These are phyloP conservation scores for Styela plicata DNA, from an alignment of 23 tunicate species.

Conservation along the genomic window DNA sequence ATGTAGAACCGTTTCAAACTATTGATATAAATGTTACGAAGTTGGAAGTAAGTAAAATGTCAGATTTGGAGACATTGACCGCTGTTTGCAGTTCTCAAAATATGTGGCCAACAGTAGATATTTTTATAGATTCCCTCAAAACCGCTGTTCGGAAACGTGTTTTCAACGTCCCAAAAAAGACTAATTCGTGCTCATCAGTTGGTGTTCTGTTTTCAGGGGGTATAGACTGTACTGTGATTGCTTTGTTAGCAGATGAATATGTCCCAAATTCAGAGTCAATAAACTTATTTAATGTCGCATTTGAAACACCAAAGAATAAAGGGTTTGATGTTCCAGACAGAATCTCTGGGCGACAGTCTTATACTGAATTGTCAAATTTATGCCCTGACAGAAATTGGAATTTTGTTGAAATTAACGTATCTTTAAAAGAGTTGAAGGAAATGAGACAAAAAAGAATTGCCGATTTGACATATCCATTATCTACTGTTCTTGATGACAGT, in stretches of 20 bases:
- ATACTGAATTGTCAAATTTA: constrained; percentile 37
- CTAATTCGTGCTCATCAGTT: background rate
- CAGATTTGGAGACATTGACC: background rate
- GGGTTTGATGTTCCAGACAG: constrained; percentile 75
- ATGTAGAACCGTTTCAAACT: background rate
- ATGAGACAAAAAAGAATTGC: constrained; percentile 40
- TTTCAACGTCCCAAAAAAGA: constrained; percentile 1
- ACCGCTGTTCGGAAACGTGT: constrained; percentile 51
- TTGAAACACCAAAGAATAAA: constrained; percentile 28
- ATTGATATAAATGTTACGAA: too few species aligned
- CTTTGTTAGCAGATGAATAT: constrained; percentile 51
- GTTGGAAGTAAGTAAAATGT: background rate
- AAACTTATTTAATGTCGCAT: constrained; percentile 81
- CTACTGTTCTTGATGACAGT: constrained; percentile 87
- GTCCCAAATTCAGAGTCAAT: constrained; percentile 46
- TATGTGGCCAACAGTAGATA: constrained; percentile 29
- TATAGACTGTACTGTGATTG: constrained; percentile 80
- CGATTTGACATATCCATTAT: constrained; percentile 61
- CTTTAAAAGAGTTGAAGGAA: constrained; percentile 46
- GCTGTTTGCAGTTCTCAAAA: constrained; percentile 17
- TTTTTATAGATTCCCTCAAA: constrained; percentile 26
- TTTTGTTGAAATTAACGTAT: constrained; percentile 68
- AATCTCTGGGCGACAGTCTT: constrained; percentile 35
- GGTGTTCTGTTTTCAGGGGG: constrained; percentile 95
- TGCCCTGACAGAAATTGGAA: constrained; percentile 72